phyloP scores from a whole-genome alignment of 2,113 vertebrate species.

The Pollimyrus isidori region DNA sequence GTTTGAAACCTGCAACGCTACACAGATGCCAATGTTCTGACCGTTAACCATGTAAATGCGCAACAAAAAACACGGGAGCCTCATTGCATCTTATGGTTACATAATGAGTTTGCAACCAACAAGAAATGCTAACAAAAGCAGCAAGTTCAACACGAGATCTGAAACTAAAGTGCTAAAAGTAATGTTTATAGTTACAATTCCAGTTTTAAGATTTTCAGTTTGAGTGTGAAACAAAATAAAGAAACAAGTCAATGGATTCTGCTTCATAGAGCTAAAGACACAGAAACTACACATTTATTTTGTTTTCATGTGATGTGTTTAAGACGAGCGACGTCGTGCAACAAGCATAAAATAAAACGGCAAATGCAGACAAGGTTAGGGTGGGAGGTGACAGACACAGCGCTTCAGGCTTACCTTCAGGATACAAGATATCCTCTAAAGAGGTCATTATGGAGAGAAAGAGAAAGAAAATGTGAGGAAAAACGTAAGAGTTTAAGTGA shows the following conservation, averaged over 20 bases:
- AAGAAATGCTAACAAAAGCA: neutral
- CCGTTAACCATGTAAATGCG: neutral
- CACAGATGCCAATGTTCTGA: neutral
- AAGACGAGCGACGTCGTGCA: neutral
- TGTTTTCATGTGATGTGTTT: neutral
- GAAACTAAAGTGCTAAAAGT: neutral
- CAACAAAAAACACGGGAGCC: neutral
- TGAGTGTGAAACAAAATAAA: neutral
- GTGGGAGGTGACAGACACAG: conserved; percentile 37
- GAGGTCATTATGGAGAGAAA: conserved; percentile 79
- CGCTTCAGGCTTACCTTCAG: conserved; percentile 95
- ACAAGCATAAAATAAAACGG: conserved; percentile 39
- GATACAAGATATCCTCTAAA: conserved; percentile 99
- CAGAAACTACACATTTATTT: neutral
- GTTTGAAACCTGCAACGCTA: neutral
- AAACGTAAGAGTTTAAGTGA: conserved; percentile 39
- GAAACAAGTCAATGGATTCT: neutral
- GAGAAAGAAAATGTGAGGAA: conserved; percentile 78
- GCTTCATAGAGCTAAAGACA: neutral
- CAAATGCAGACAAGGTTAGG: conserved; percentile 39
- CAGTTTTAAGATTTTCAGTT: neutral
- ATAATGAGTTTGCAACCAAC: neutral
- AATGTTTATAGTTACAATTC: neutral
- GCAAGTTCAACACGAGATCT: neutral
- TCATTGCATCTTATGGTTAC: neutral